Evolutionary conservation across 2,113 vertebrate genomes (phyloP).

Genomic region (Rousettus leschenaultii): DNA sequence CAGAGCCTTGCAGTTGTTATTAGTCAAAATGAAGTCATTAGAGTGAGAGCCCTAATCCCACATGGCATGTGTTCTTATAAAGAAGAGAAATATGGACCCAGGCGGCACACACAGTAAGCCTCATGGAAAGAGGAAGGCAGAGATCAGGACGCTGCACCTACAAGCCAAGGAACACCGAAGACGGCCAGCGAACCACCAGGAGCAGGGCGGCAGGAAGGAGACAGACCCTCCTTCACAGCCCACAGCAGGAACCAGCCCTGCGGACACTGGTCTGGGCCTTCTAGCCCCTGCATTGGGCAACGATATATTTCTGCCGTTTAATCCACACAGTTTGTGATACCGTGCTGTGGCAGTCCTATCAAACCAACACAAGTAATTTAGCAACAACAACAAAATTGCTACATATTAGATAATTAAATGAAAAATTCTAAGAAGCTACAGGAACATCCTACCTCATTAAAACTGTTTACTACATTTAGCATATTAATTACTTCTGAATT

Average conservation of each 20-base stretch:
- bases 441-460: conserved; percentile 67
- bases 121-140: neutral
- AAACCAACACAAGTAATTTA: neutral
- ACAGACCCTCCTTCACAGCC: neutral
- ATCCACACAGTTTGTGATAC: neutral
- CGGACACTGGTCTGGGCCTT: neutral
- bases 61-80: neutral
- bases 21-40: neutral
- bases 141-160: accelerated
- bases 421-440: conserved; percentile 39
- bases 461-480: conserved; percentile 50
- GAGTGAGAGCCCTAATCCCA: neutral
- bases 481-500: conserved; percentile 68
- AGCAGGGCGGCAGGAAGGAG: accelerated
- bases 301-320: neutral
- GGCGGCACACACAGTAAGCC: neutral
- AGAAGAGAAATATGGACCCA: neutral
- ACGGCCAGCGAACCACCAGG: neutral
- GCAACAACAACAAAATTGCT: neutral
- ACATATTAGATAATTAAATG: conserved; percentile 1
- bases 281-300: accelerated
- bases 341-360: neutral
- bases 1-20: neutral
- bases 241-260: neutral
- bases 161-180: neutral